A percentile compares a stretch with the other conserved stretches of the same genome.
phyloP scores from a whole-genome alignment of 1,140 invertebrate genomes.

The Drosophila kikkawai region DNA sequence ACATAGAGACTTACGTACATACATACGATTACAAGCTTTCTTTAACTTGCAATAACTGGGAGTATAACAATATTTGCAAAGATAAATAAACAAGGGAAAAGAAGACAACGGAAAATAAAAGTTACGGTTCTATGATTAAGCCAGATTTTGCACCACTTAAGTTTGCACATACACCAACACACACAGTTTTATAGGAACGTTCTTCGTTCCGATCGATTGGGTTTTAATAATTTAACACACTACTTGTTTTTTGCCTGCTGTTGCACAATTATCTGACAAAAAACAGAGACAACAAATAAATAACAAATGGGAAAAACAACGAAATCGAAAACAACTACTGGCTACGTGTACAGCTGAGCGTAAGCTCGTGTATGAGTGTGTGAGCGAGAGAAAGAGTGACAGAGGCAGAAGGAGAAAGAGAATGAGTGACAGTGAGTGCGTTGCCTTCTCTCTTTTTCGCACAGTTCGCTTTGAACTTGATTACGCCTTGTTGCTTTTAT shows the following conservation, averaged over 20 bases:
- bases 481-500: constrained; percentile 40
- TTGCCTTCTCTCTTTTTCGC: constrained; percentile 49
- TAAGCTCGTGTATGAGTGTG: constrained; percentile 33
- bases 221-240: constrained; percentile 53
- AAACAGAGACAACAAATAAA: constrained; percentile 29
- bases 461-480: constrained; percentile 76
- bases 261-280: constrained; percentile 70
- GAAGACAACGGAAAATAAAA: constrained; percentile 23
- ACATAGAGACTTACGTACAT: neutral
- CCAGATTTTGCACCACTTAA: constrained; percentile 52
- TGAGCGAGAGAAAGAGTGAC: constrained; percentile 54
- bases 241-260: constrained; percentile 21
- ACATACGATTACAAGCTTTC: constrained; percentile 6
- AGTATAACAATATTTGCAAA: constrained; percentile 16
- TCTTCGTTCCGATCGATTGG: constrained; percentile 29
- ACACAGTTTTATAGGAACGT: neutral
- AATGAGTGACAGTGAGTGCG: constrained; percentile 22
- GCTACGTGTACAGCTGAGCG: constrained; percentile 77
- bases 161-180: neutral
- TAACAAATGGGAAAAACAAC: constrained; percentile 30
- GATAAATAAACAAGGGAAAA: constrained; percentile 47
- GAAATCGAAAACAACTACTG: constrained; percentile 61
- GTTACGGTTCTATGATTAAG: neutral
- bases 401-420: constrained; percentile 43
- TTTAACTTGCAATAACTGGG: neutral